Evolutionary conservation across 1,140 invertebrate genomes (phyloP).

Genomic region (roundworm (Caenorhabditis elegans)): DNA sequence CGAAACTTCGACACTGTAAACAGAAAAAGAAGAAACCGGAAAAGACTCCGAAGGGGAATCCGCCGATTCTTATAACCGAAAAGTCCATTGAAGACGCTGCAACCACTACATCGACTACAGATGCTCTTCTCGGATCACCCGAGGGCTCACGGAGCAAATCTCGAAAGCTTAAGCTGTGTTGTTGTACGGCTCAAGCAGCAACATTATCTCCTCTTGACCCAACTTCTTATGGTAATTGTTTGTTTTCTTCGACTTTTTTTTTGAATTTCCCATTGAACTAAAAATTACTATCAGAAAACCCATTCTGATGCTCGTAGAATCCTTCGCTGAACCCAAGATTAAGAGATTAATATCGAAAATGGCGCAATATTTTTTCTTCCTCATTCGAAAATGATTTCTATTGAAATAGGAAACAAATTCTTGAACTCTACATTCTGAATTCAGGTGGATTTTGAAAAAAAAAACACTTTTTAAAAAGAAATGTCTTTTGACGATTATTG

Average conservation of each 20-base stretch:
- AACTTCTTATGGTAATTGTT: background rate
- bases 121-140: background rate
- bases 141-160: background rate
- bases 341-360: no score
- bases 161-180: background rate
- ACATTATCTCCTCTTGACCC: background rate
- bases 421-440: no score
- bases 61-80: background rate
- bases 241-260: background rate
- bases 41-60: background rate
- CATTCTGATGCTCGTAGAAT: no score
- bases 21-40: conserved; percentile 21
- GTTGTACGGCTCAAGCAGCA: background rate
- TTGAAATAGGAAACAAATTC: no score
- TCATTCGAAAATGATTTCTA: no score
- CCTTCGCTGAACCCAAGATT: no score
- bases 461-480: no score
- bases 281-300: no score
- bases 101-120: background rate
- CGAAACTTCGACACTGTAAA: conserved; percentile 22
- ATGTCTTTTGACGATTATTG: no score
- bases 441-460: no score
- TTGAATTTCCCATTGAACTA: no score
- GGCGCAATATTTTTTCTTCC: no score
- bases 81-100: background rate